Conservation (phyloP, 2,113 vertebrate genomes). For the Carassius carassius region DNA sequence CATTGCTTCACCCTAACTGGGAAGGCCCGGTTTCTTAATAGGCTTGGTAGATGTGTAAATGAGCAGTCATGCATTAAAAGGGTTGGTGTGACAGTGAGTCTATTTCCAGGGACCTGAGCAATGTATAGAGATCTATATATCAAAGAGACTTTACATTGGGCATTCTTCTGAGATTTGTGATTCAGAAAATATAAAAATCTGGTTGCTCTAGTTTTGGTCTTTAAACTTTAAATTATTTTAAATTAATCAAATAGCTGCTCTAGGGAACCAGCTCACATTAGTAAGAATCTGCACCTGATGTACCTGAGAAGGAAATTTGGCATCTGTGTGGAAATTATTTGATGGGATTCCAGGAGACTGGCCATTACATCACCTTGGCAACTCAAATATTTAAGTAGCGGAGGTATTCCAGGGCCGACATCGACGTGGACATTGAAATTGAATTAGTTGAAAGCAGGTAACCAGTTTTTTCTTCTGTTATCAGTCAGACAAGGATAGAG, state of each 20-base stretch:
- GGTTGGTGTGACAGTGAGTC: not conserved
- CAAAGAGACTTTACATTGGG: not conserved
- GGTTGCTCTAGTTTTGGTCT: not conserved
- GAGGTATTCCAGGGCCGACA: constrained; percentile 52
- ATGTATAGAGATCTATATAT: not conserved
- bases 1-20: not conserved
- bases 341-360: constrained; percentile 56
- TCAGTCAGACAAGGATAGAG: not conserved
- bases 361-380: constrained; percentile 58
- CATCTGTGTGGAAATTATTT: constrained; percentile 58
- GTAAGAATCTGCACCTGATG: constrained; percentile 23
- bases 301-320: not conserved
- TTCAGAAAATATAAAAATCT: not conserved
- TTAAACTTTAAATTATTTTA: not conserved
- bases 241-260: not conserved
- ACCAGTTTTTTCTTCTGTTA: not conserved
- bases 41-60: not conserved
- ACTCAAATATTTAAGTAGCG: constrained; percentile 67
- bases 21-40: not conserved
- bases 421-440: not conserved
- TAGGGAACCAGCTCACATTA: not conserved
- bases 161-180: not conserved
- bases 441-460: no score
- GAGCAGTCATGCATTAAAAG: not conserved
- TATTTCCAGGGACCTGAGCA: not conserved